Evolutionary conservation across 1,140 invertebrate genomes (phyloP).

Genomic region (Ericerus pela): DNA sequence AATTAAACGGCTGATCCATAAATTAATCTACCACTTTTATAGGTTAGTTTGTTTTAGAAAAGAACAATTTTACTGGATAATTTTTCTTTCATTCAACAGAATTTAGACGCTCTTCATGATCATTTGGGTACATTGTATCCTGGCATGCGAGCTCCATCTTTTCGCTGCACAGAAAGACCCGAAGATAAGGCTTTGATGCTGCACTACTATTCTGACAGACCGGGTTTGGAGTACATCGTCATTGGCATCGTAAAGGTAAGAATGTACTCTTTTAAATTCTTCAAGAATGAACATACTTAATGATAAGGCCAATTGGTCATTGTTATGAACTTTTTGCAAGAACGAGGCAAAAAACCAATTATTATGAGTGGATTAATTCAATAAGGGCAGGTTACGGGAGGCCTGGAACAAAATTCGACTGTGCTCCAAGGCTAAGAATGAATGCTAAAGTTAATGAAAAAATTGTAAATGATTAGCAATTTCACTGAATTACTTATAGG

Average conservation of each 20-base stretch:
- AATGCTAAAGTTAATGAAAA: too few relatives aligned
- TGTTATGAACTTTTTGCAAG: too few relatives aligned
- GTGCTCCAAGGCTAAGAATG: too few relatives aligned
- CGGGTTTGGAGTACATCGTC: constrained; percentile 83
- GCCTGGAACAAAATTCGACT: too few relatives aligned
- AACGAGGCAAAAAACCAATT: too few relatives aligned
- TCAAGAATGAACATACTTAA: too few relatives aligned
- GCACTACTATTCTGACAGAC: constrained; percentile 85
- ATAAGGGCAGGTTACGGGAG: too few relatives aligned
- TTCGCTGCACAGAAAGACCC: constrained; percentile 69
- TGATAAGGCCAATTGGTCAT: too few relatives aligned
- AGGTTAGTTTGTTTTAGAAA: not conserved
- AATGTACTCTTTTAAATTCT: too few relatives aligned
- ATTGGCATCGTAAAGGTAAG: constrained; percentile 83
- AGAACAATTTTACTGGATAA: not conserved
- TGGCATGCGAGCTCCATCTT: constrained; percentile 82
- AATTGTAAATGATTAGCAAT: too few relatives aligned
- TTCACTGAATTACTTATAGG: too few relatives aligned
- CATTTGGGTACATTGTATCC: constrained; percentile 83
- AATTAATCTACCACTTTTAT: not conserved
- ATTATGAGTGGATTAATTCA: too few relatives aligned
- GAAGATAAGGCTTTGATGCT: constrained; percentile 72
- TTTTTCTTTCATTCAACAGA: constrained; percentile 36
- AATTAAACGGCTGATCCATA: not conserved
- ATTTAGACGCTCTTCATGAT: constrained; percentile 83